phyloP scores from a whole-genome alignment of 2,888 invertebrate species.

The Drosophila vallismaia region DNA sequence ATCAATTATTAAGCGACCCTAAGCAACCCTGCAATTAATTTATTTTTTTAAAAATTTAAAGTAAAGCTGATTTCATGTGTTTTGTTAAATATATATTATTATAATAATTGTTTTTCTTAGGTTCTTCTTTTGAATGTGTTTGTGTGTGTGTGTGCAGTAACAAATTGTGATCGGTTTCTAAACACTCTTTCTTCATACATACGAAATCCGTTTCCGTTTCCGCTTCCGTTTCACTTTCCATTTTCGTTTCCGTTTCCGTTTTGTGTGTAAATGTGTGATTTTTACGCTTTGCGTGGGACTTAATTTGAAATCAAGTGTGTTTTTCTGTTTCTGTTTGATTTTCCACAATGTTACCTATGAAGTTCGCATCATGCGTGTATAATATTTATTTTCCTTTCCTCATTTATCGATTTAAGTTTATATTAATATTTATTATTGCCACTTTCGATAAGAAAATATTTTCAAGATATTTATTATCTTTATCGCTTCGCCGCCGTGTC shows the following conservation, averaged over 20 bases:
- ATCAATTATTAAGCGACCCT: constrained; percentile 25
- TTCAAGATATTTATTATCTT: constrained; percentile 48
- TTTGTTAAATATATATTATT: constrained; percentile 2
- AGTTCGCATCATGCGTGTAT: constrained; percentile 37
- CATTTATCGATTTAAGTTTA: constrained; percentile 25
- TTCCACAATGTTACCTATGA: constrained; percentile 36
- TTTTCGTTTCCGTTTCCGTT: neutral
- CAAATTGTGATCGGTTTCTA: constrained; percentile 23
- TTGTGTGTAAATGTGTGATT: constrained; percentile 10
- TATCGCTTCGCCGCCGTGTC: constrained; percentile 14
- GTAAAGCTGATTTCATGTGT: constrained; percentile 35
- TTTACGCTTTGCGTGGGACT: constrained; percentile 37
- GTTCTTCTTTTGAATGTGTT: neutral
- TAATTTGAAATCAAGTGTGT: constrained; percentile 37
- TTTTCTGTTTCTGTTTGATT: constrained; percentile 8
- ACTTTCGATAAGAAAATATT: constrained; percentile 74
- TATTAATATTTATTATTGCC: constrained; percentile 75
- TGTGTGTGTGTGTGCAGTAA: constrained; percentile 24
- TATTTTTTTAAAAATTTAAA: constrained; percentile 29
- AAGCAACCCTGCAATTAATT: constrained; percentile 40
- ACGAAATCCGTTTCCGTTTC: neutral
- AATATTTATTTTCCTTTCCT: constrained; percentile 14
- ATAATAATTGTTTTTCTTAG: constrained; percentile 1
- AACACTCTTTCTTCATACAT: constrained; percentile 5
- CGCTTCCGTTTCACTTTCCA: neutral